These are phyloP conservation scores for Tortricodes alternella DNA, from an alignment of 2,888 invertebrate species.

Conservation along the genomic window DNA sequence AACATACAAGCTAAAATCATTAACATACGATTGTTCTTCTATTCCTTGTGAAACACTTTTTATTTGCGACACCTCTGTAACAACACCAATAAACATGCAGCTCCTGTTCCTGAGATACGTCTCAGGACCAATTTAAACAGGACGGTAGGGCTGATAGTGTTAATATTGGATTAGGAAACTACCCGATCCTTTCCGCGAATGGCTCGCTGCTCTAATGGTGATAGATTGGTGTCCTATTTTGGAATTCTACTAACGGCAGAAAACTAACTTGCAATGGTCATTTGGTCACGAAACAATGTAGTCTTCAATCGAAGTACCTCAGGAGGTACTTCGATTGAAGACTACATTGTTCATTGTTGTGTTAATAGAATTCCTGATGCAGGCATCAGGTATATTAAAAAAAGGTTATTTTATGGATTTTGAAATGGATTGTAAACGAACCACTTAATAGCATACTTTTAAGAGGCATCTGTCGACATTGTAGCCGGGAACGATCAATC, in stretches of 20 bases:
- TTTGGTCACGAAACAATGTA: no score
- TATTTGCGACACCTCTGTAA: background rate
- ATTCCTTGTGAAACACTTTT: no score
- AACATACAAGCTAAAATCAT: no score
- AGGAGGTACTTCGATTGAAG: no score
- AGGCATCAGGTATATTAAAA: no score
- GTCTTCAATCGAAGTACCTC: no score
- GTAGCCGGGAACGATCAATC: background rate
- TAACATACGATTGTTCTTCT: no score
- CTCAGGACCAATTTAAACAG: background rate
- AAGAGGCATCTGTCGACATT: background rate
- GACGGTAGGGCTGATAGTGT: background rate
- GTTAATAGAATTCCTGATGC: no score
- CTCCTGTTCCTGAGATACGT: background rate
- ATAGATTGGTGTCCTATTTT: slow-evolving; percentile 24
- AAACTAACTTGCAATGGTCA: no score
- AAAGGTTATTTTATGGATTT: background rate
- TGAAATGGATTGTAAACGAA: background rate
- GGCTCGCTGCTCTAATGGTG: slow-evolving; percentile 24
- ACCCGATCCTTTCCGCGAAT: slow-evolving; percentile 21
- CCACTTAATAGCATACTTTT: background rate
- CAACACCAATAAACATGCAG: background rate
- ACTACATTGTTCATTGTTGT: no score
- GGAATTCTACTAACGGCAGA: no score
- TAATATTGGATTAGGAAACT: slow-evolving; percentile 20